Evolutionary conservation across 1,140 invertebrate genomes (phyloP).

Genomic region (Neomicropteryx cornuta): DNA sequence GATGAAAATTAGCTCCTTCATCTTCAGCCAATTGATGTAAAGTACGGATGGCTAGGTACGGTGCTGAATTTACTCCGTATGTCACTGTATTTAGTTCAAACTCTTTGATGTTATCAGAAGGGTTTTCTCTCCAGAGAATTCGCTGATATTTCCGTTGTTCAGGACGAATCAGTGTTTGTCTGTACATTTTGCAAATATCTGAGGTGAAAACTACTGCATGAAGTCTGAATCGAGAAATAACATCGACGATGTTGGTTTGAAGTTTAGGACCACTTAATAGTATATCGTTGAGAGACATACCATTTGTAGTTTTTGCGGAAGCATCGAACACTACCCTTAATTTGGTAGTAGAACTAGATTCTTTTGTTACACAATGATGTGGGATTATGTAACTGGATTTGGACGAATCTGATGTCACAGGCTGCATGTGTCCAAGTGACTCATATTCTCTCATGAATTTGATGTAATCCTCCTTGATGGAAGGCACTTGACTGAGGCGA

Average conservation of each 20-base stretch:
- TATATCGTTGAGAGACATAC: constrained; percentile 18
- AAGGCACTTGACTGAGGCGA: constrained; percentile 1
- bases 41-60: constrained; percentile 24
- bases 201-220: constrained; percentile 11
- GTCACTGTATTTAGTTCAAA: constrained; percentile 22
- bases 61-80: constrained; percentile 21
- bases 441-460: constrained; percentile 20
- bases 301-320: constrained; percentile 8
- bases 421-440: constrained; percentile 17
- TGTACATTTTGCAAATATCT: constrained; percentile 36
- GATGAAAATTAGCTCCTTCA: constrained; percentile 17
- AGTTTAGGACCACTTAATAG: constrained; percentile 17
- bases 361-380: constrained; percentile 19
- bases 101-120: constrained; percentile 6
- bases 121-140: constrained; percentile 23
- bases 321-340: constrained; percentile 17
- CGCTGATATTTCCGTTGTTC: constrained; percentile 18
- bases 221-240: constrained; percentile 15
- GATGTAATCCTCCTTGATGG: constrained; percentile 12
- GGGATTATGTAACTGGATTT: constrained; percentile 15
- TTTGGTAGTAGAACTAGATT: constrained; percentile 21
- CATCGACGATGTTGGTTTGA: constrained; percentile 16
- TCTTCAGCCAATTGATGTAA: constrained; percentile 24
- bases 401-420: not conserved
- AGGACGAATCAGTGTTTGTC: constrained; percentile 23